phyloP scores from a whole-genome alignment of 2,797 vertebrate species.

The Sebastes vulpes region DNA sequence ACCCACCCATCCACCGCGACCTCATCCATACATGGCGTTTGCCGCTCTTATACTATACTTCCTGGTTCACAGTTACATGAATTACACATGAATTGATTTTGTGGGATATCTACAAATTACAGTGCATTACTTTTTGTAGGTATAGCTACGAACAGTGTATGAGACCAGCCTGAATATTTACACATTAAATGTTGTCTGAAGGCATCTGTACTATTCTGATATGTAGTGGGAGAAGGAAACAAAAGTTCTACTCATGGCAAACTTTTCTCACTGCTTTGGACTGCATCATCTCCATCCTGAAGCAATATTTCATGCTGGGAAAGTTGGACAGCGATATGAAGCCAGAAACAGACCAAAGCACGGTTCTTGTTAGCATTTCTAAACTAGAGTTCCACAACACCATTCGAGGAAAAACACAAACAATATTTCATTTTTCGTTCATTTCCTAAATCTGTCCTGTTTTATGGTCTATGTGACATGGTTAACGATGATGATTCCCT shows the following conservation, averaged over 20 bases:
- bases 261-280: background rate
- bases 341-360: background rate
- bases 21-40: no score
- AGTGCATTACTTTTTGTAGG: no score
- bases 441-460: background rate
- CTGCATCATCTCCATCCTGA: background rate
- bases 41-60: no score
- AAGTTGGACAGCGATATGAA: background rate
- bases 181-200: background rate
- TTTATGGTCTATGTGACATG: background rate
- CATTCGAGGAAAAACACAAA: background rate
- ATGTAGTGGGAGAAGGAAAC: background rate
- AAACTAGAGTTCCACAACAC: background rate
- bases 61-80: no score
- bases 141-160: no score
- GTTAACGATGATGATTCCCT: background rate
- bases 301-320: background rate
- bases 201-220: background rate
- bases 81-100: no score
- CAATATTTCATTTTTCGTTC: background rate
- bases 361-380: background rate
- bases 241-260: background rate
- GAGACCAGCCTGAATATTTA: background rate
- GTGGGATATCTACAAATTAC: no score
- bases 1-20: no score